Conservation (phyloP, 1,140 invertebrate species). For the Formica selysi region DNA sequence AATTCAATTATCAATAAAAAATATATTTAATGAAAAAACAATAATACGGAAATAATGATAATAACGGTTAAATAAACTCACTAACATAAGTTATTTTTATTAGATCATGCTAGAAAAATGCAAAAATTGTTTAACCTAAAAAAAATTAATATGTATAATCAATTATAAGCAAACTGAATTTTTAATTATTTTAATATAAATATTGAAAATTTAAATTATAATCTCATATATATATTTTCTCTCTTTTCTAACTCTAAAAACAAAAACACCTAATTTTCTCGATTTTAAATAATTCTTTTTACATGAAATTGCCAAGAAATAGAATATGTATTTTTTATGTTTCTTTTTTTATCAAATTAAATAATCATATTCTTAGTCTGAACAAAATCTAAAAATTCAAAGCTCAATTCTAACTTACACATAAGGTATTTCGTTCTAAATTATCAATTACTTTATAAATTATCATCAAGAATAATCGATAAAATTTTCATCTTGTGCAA, state of each 20-base stretch:
- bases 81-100: not conserved
- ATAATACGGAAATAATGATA: not conserved
- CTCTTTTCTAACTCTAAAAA: not conserved
- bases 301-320: not conserved
- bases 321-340: not conserved
- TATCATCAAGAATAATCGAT: not conserved
- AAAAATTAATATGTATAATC: not conserved
- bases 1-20: slow-evolving; percentile 15
- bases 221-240: not conserved
- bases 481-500: not conserved
- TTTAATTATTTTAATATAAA: slow-evolving; percentile 2
- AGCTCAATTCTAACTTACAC: not conserved
- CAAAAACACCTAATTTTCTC: not conserved
- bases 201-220: not conserved
- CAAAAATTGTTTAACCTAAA: not conserved
- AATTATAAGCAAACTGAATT: not conserved
- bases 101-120: not conserved
- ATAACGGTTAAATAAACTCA: not conserved
- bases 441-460: not conserved
- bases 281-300: slow-evolving; percentile 14
- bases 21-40: not conserved
- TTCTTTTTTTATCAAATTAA: not conserved
- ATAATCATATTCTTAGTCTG: not conserved
- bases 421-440: not conserved
- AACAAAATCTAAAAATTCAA: not conserved